These are phyloP conservation scores for Electrophaes corylata DNA, from an alignment of 2,888 invertebrate genomes.

Conservation along the genomic window DNA sequence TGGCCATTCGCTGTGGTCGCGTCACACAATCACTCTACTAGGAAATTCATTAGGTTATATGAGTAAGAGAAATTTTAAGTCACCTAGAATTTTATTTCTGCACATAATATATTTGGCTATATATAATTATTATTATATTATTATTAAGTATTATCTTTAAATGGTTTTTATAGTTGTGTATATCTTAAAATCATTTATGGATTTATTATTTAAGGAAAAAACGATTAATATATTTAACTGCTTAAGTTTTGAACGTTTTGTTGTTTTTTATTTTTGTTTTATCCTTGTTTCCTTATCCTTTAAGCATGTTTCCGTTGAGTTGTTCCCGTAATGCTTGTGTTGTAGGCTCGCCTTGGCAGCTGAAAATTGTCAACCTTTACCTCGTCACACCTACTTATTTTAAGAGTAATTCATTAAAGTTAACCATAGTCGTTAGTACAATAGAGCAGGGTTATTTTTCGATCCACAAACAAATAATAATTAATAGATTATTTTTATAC, in stretches of 20 bases:
- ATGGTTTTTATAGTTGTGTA: conserved; percentile 85
- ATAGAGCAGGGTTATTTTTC: conserved; percentile 85
- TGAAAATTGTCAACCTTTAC: conserved; percentile 81
- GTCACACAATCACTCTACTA: conserved; percentile 72
- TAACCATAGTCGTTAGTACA: conserved; percentile 83
- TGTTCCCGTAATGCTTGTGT: conserved; percentile 58
- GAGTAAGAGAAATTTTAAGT: conserved; percentile 84
- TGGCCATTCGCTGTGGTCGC: conserved; percentile 42
- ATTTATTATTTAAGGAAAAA: conserved; percentile 82
- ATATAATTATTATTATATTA: conserved; percentile 84
- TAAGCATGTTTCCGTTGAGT: conserved; percentile 60
- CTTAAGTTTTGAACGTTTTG: conserved; percentile 82
- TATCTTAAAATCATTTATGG: conserved; percentile 84
- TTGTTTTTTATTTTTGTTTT: conserved; percentile 76
- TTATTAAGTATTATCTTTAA: conserved; percentile 84
- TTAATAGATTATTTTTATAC: conserved; percentile 83
- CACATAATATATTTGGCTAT: conserved; percentile 85
- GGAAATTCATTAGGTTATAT: conserved; percentile 81
- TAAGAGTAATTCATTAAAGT: conserved; percentile 82
- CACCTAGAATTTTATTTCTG: conserved; percentile 85
- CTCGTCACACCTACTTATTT: conserved; percentile 80
- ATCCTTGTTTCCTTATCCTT: conserved; percentile 66
- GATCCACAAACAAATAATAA: conserved; percentile 82
- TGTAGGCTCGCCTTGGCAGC: conserved; percentile 62
- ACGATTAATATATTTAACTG: conserved; percentile 84